These are phyloP conservation scores for Helicoverpa assulta DNA, from an alignment of 2,888 invertebrate species.

Conservation along the genomic window DNA sequence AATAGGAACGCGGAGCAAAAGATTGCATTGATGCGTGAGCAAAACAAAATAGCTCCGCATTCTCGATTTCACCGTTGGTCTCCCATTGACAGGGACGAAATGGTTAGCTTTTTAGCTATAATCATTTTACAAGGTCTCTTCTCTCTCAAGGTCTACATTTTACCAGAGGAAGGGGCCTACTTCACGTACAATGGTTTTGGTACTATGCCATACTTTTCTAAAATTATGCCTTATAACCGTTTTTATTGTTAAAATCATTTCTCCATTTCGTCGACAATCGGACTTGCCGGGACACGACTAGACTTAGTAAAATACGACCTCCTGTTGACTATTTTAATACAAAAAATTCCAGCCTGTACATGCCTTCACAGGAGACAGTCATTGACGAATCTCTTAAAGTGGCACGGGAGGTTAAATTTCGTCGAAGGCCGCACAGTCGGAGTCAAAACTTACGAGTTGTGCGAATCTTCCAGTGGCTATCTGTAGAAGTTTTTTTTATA, in stretches of 20 bases:
- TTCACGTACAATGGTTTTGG: constrained; percentile 58
- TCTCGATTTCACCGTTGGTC: constrained; percentile 33
- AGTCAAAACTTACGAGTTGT: constrained; percentile 11
- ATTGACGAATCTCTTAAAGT: constrained; percentile 63
- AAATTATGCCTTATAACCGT: constrained; percentile 59
- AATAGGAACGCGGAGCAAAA: constrained; percentile 38
- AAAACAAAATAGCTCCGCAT: constrained; percentile 17
- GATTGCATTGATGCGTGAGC: constrained; percentile 14
- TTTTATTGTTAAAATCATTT: constrained; percentile 50
- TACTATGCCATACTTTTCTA: constrained; percentile 53
- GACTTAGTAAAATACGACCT: constrained; percentile 57
- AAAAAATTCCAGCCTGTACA: constrained; percentile 53
- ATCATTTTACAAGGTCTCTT: constrained; percentile 54
- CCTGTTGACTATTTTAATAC: constrained; percentile 55
- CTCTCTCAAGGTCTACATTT: constrained; percentile 12
- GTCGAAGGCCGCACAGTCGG: constrained; percentile 41
- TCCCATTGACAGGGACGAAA: constrained; percentile 51
- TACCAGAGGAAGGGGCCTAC: constrained; percentile 50
- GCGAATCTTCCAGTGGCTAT: constrained; percentile 18
- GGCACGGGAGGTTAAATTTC: constrained; percentile 56
- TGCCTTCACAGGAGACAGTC: constrained; percentile 55
- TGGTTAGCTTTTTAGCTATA: constrained; percentile 52
- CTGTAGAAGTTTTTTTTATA: constrained; percentile 18
- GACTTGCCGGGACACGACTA: constrained; percentile 26
- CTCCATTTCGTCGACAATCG: constrained; percentile 56